A percentile compares a stretch with the other conserved stretches of the same genome.
phyloP scores from a whole-genome alignment of 1,140 invertebrate species.

The Brachionus calyciflorus region DNA sequence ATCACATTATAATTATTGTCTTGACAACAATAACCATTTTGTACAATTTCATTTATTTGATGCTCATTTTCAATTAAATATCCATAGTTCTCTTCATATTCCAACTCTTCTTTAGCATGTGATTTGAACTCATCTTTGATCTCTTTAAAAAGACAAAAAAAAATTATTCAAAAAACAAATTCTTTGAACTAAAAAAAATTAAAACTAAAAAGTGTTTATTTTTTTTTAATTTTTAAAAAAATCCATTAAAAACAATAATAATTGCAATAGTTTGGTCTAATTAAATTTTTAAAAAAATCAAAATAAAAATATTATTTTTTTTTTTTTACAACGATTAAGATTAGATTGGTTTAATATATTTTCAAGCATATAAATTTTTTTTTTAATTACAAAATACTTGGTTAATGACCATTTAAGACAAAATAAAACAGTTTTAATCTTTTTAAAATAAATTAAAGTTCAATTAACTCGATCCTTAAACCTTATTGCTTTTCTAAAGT shows the following conservation, averaged over 20 bases:
- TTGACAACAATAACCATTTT: constrained; percentile 22
- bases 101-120: not conserved
- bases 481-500: too few species aligned
- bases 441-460: too few species aligned
- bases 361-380: not conserved
- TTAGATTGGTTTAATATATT: constrained; percentile 14
- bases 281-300: constrained; percentile 3
- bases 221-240: not conserved
- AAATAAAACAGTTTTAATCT: too few species aligned
- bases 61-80: constrained; percentile 34
- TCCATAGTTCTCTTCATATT: constrained; percentile 23
- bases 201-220: not conserved
- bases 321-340: constrained; percentile 23
- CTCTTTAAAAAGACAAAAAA: too few species aligned
- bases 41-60: not conserved
- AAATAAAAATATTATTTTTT: constrained; percentile 12
- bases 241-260: not conserved
- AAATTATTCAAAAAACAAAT: too few species aligned
- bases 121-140: constrained; percentile 27
- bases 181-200: not conserved
- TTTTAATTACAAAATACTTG: too few species aligned
- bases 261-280: not conserved
- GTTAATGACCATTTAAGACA: too few species aligned
- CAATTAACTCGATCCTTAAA: not conserved
- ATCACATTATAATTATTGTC: constrained; percentile 31